These are phyloP conservation scores for Beroe forskalii DNA, from an alignment of 37 sponge, comb jelly and placozoan species.

Conservation along the genomic window DNA sequence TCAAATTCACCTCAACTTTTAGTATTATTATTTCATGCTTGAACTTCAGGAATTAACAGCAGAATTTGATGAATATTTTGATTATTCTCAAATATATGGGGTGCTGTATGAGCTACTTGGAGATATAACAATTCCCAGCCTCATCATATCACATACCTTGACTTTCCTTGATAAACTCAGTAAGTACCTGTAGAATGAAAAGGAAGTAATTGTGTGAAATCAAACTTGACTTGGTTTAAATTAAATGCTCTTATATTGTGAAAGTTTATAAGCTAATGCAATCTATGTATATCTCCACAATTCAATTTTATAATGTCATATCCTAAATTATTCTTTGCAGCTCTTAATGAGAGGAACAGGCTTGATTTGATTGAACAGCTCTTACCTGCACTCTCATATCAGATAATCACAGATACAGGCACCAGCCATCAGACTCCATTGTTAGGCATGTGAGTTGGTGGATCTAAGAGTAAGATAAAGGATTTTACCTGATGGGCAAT, in stretches of 20 bases:
- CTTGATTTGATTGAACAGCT: neutral
- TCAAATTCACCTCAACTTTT: too few relatives aligned
- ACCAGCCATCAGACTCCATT: neutral
- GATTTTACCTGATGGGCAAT: neutral
- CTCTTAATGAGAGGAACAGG: neutral
- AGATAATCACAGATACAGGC: constrained; percentile 38
- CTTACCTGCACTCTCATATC: neutral
- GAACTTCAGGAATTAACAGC: neutral
- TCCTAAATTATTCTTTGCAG: too few relatives aligned
- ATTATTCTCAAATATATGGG: neutral
- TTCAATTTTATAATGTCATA: too few relatives aligned
- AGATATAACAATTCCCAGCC: neutral
- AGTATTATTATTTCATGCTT: neutral
- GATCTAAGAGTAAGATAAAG: neutral
- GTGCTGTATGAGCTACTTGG: neutral
- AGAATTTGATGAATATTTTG: neutral
- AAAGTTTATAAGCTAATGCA: too few relatives aligned
- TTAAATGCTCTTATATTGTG: too few relatives aligned
- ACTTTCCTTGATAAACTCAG: neutral
- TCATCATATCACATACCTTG: neutral
- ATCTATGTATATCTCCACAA: too few relatives aligned
- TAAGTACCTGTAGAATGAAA: neutral
- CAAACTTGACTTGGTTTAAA: too few relatives aligned
- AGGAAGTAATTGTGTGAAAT: too few relatives aligned
- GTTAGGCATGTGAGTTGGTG: neutral